These are phyloP conservation scores for Ectropis crepuscularia DNA, from an alignment of 2,888 invertebrate species.

Conservation along the genomic window DNA sequence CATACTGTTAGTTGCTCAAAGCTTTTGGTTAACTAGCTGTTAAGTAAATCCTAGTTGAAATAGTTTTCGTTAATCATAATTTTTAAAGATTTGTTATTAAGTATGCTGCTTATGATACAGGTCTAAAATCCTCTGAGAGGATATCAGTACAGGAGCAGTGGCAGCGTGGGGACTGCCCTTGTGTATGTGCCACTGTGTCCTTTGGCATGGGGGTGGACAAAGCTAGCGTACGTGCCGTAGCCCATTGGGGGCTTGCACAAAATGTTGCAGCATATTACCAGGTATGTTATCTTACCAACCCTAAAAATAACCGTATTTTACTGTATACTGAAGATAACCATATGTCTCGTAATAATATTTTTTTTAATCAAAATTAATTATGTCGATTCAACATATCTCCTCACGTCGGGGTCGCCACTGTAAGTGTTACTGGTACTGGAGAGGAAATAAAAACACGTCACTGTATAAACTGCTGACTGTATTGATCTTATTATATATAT, in stretches of 20 bases:
- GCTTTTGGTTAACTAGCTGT: too few relatives aligned
- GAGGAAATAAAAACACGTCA: too few relatives aligned
- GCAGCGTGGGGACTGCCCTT: constrained; percentile 94
- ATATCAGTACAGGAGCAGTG: constrained; percentile 94
- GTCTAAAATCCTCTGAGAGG: constrained; percentile 89
- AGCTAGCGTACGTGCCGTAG: constrained; percentile 96
- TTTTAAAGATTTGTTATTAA: not conserved
- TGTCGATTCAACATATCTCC: too few relatives aligned
- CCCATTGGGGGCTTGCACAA: constrained; percentile 98
- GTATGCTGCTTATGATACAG: constrained; percentile 56
- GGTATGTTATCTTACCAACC: constrained; percentile 54
- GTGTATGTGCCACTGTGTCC: constrained; percentile 98
- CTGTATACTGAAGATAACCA: not conserved
- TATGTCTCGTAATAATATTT: not conserved
- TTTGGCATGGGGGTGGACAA: constrained; percentile 99
- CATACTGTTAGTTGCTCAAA: too few relatives aligned
- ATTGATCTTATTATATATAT: too few relatives aligned
- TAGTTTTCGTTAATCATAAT: too few relatives aligned
- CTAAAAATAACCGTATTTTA: too few relatives aligned
- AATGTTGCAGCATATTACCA: constrained; percentile 97
- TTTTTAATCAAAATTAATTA: not conserved
- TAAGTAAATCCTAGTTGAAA: too few relatives aligned
- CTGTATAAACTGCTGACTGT: too few relatives aligned
- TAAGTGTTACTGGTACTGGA: too few relatives aligned
- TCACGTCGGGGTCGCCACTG: too few relatives aligned